Evolutionary conservation across 2,113 vertebrate genomes (phyloP), one percentile per base, ranked within the genome.

Genomic region (Trichechus manatus): DNA sequence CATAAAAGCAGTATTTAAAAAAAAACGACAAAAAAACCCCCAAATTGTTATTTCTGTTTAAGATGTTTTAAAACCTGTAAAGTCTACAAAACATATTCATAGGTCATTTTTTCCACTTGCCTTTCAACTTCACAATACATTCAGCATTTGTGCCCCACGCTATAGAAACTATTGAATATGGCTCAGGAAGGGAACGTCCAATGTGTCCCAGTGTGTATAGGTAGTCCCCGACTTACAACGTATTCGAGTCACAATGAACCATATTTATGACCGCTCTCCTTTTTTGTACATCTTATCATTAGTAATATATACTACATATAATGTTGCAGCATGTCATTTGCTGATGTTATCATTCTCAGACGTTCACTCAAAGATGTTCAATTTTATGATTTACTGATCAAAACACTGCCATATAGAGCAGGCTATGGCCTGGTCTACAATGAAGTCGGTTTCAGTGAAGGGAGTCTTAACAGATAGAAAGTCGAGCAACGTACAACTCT

Each of bases 81-180:
- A 82, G n/a, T 79, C n/a, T 74, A 66, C 42, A 61, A 92, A 78
- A 66, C 25, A 68, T 25, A 91, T 75, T 78, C 82, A 68, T 6
- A 79, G 9, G 13, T 88, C 39, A 64, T 13, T 61, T 89, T 88
- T 68, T 15, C 31, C 29, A 82, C 50, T 81, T 70, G 78, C 63
- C 74, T 90, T 88, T 72, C 50, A 94, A 56, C 42, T 77, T 93
- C 68, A 95, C 31, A 78, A 42, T 88, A 72, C 22, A 77, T 25
- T 95, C 33, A 72, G 61, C 25, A 94, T 75, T 70, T 96, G 56
- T 92, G 56, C 94, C 6, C 47, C 31, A 83, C 44, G 39, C 53
- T 90, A 94, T 44, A 94, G 33, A 56, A 96, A 70, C 39, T 79
- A 56, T 72, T 56, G 56, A 84, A 79, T 70, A 36, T 6, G 14